A percentile compares a stretch with the other conserved stretches of the same genome.
phyloP scores from a whole-genome alignment of 2,888 invertebrate genomes.

The Phyllotreta striolata region DNA sequence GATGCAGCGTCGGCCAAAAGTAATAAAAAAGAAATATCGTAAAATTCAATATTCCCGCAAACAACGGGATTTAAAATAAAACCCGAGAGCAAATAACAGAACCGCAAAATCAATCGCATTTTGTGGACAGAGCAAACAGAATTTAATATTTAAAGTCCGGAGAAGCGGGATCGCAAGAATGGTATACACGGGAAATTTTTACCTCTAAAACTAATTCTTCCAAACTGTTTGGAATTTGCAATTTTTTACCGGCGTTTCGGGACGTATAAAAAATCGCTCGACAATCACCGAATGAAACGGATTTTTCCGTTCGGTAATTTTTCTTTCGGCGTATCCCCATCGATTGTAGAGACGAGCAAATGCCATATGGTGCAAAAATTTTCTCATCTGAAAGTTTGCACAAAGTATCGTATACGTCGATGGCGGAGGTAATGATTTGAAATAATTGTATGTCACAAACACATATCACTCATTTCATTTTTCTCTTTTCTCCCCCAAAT shows the following conservation, averaged over 20 bases:
- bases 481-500: conserved; percentile 2
- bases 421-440: conserved; percentile 30
- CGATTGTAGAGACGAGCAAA: neutral
- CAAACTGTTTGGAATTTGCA: no score
- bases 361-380: conserved; percentile 12
- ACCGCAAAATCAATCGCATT: conserved; percentile 54
- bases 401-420: conserved; percentile 23
- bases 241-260: no score
- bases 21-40: conserved; percentile 44
- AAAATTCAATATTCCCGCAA: conserved; percentile 47
- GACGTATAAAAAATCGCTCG: no score
- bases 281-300: no score
- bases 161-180: conserved; percentile 10
- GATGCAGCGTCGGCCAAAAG: conserved; percentile 26
- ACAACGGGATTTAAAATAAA: conserved; percentile 52
- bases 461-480: conserved; percentile 25
- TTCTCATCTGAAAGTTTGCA: conserved; percentile 23
- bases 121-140: conserved; percentile 52
- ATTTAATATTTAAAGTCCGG: conserved; percentile 51
- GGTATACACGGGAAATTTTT: no score
- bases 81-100: conserved; percentile 51
- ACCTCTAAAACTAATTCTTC: no score
- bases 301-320: no score
- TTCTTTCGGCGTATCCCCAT: neutral
- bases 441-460: conserved; percentile 29